A percentile compares a stretch with the other conserved stretches of the same genome.
These are phyloP conservation scores for Anser brachyrhynchus DNA, from an alignment of 2,113 vertebrate genomes.

Conservation along the genomic window DNA sequence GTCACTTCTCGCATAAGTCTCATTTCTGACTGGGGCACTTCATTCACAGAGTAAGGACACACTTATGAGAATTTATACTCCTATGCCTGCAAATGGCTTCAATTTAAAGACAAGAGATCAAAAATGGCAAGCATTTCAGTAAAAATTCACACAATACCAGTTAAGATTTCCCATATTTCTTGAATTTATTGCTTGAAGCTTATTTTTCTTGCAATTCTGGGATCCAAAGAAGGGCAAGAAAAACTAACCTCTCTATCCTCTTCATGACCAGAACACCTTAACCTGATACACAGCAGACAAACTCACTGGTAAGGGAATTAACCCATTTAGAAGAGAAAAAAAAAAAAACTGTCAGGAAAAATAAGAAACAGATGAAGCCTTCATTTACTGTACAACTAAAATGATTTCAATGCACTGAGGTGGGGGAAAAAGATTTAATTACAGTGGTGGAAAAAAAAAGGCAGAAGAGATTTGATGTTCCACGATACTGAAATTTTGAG, in stretches of 20 bases:
- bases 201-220: background rate
- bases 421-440: background rate
- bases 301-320: background rate
- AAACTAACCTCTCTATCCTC: background rate
- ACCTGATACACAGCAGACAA: background rate
- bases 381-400: background rate
- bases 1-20: background rate
- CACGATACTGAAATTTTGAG: background rate
- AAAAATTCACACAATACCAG: background rate
- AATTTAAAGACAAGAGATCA: background rate
- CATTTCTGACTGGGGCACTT: background rate
- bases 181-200: background rate
- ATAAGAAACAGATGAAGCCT: background rate
- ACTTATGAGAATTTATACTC: background rate
- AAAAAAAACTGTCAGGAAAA: too few species aligned
- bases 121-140: background rate
- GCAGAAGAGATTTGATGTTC: background rate
- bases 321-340: background rate
- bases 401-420: background rate
- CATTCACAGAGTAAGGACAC: background rate
- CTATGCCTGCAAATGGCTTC: background rate
- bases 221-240: background rate
- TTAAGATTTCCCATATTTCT: background rate
- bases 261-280: background rate
- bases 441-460: accelerated